phyloP scores from a whole-genome alignment of 2,113 vertebrate genomes.

The Xyrauchen texanus region DNA sequence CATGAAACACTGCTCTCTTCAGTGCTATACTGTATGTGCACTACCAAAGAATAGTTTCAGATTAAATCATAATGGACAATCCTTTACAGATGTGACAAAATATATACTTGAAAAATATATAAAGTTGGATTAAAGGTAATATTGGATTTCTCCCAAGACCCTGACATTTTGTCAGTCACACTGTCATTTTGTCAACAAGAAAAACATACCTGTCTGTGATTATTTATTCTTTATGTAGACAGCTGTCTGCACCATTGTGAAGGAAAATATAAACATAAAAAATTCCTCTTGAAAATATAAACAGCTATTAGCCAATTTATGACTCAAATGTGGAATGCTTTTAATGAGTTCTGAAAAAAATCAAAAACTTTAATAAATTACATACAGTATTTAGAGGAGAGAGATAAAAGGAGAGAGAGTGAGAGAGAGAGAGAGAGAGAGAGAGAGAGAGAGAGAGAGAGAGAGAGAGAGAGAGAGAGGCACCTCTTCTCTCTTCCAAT shows the following conservation, averaged over 20 bases:
- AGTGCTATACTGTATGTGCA: too few species aligned
- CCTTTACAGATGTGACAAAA: not conserved
- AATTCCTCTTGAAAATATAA: conserved; percentile 26
- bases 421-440: not conserved
- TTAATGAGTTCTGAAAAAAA: conserved; percentile 19
- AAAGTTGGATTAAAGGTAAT: not conserved
- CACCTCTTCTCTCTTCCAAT: conserved; percentile 5
- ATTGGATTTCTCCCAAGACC: conserved; percentile 3
- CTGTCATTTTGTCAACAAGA: not conserved
- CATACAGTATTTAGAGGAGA: conserved; percentile 13
- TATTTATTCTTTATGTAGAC: conserved; percentile 18
- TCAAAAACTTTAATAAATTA: conserved; percentile 11
- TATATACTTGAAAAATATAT: not conserved
- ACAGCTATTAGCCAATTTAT: conserved; percentile 23
- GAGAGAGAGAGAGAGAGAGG: not conserved
- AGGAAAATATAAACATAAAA: conserved; percentile 18
- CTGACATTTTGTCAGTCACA: conserved; percentile 2
- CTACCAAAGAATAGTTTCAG: not conserved
- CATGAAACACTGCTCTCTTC: conserved; percentile 6
- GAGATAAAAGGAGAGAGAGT: too few species aligned
- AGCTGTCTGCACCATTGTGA: conserved; percentile 20
- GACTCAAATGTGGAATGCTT: conserved; percentile 26
- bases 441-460: not conserved
- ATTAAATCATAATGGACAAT: not conserved
- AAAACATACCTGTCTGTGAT: conserved; percentile 21